Percentiles rank a stretch among this genome's conserved stretches.
Evolutionary conservation across 2,797 vertebrate species (phyloP).

Genomic region (Anabas testudineus): DNA sequence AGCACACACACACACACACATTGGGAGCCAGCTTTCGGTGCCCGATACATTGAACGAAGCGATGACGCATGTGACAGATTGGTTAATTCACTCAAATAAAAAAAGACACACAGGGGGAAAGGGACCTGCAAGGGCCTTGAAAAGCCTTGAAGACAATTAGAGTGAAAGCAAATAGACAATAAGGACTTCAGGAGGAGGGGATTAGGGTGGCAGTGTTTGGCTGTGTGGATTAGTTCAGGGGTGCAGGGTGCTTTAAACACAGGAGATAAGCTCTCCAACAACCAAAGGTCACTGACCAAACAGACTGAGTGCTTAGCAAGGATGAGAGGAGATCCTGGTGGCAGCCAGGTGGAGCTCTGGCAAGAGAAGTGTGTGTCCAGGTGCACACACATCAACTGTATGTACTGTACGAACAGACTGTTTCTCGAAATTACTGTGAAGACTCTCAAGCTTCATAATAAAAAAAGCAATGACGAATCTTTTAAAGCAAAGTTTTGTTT

Average conservation of each 20-base stretch:
- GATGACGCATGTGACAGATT: slow-evolving; percentile 30
- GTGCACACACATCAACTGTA: not conserved
- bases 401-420: not conserved
- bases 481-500: no score
- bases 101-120: slow-evolving; percentile 25
- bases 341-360: slow-evolving; percentile 54
- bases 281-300: slow-evolving; percentile 77
- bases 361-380: slow-evolving; percentile 6
- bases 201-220: slow-evolving; percentile 69
- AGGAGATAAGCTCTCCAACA: slow-evolving; percentile 75
- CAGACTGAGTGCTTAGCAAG: slow-evolving; percentile 74
- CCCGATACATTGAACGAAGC: slow-evolving; percentile 12
- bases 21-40: slow-evolving; percentile 23
- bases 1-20: slow-evolving; percentile 24
- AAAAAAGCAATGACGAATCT: no score
- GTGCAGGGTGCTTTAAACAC: slow-evolving; percentile 69
- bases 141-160: slow-evolving; percentile 70
- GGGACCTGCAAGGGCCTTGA: slow-evolving; percentile 36
- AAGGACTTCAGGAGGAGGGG: slow-evolving; percentile 60
- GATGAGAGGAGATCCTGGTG: slow-evolving; percentile 64
- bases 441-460: no score
- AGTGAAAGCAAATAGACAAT: slow-evolving; percentile 67
- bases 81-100: slow-evolving; percentile 26
- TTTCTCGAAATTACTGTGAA: no score
- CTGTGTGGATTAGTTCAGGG: slow-evolving; percentile 74